phyloP scores from a whole-genome alignment of 2,888 invertebrate species.

The Eupelmus urozonus region DNA sequence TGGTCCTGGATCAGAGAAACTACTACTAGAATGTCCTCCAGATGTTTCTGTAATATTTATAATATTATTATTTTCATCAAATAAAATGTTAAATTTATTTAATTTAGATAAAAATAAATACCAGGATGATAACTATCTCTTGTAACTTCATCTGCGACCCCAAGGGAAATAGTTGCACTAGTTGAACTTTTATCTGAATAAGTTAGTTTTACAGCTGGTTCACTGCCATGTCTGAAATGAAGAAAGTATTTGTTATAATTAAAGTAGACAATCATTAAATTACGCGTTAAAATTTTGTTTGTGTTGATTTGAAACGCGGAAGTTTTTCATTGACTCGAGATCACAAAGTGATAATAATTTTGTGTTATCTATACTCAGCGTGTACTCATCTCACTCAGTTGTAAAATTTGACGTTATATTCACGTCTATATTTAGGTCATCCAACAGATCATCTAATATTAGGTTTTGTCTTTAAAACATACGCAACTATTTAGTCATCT shows the following conservation, averaged over 20 bases:
- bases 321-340: too few species aligned
- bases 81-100: neutral
- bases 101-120: slow-evolving; percentile 54
- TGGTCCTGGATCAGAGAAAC: slow-evolving; percentile 66
- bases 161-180: slow-evolving; percentile 80
- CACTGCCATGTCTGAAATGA: slow-evolving; percentile 77
- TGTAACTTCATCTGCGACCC: slow-evolving; percentile 77
- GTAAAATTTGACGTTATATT: too few species aligned
- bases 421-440: too few species aligned
- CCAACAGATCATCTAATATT: too few species aligned
- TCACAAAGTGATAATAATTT: too few species aligned
- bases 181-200: slow-evolving; percentile 83
- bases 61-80: neutral
- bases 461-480: too few species aligned
- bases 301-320: too few species aligned
- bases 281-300: too few species aligned
- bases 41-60: slow-evolving; percentile 42
- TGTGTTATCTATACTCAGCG: too few species aligned
- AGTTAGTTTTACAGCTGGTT: slow-evolving; percentile 82
- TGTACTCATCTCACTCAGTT: too few species aligned
- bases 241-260: slow-evolving; percentile 12
- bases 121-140: slow-evolving; percentile 73
- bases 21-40: slow-evolving; percentile 64
- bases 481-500: too few species aligned
- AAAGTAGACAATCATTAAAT: too few species aligned